A percentile compares a stretch with the other conserved stretches of the same genome.
Conservation (phyloP, 2,113 vertebrate species). For the Hyperoodon ampullatus region DNA sequence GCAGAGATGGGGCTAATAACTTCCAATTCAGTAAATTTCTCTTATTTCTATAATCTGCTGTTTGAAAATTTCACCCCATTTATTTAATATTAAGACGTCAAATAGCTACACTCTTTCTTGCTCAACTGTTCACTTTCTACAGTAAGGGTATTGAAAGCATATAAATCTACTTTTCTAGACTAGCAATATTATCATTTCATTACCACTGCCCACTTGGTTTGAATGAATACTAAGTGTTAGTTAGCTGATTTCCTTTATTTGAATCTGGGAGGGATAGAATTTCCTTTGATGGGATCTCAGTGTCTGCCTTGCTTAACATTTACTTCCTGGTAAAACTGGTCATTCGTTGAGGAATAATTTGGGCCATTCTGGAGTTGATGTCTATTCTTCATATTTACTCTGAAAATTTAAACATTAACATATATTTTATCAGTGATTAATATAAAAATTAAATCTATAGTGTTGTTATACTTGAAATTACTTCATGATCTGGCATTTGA, state of each 20-base stretch:
- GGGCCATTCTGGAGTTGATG: background rate
- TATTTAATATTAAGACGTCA: slow-evolving; percentile 6
- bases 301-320: background rate
- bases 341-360: background rate
- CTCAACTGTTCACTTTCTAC: background rate
- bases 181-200: slow-evolving; percentile 71
- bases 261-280: slow-evolving; percentile 72
- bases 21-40: background rate
- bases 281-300: slow-evolving; percentile 48
- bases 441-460: background rate
- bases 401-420: background rate
- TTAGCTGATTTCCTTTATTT: slow-evolving; percentile 53
- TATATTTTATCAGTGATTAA: background rate
- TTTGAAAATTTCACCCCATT: background rate
- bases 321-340: background rate
- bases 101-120: background rate
- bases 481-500: background rate
- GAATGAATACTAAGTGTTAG: slow-evolving; percentile 57
- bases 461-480: background rate
- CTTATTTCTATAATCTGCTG: background rate
- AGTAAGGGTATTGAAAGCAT: background rate
- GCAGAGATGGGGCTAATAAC: background rate
- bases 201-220: slow-evolving; percentile 78
- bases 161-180: slow-evolving; percentile 44
- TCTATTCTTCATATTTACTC: background rate